Evolutionary conservation across 2,888 invertebrate genomes (phyloP).

Genomic region (Deilephila porcellus): DNA sequence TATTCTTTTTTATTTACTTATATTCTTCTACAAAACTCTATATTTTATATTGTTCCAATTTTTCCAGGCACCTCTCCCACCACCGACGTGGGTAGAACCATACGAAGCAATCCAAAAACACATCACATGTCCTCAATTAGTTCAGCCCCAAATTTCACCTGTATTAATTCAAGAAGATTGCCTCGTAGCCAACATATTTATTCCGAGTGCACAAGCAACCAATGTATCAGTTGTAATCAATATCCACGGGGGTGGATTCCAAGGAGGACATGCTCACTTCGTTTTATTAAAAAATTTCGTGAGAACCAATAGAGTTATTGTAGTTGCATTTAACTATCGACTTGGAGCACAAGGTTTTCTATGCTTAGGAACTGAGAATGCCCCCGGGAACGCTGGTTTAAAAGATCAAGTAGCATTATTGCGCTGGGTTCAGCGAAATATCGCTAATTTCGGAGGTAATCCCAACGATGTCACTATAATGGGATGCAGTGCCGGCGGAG

Average conservation of each 20-base stretch:
- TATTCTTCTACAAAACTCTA: no score
- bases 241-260: conserved; percentile 53
- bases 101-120: conserved; percentile 40
- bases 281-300: conserved; percentile 30
- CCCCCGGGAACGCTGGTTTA: conserved; percentile 56
- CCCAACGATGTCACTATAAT: conserved; percentile 58
- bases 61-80: conserved; percentile 41
- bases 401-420: conserved; percentile 53
- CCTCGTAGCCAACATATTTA: conserved; percentile 47
- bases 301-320: conserved; percentile 37
- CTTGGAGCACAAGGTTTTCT: conserved; percentile 52
- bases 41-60: background rate
- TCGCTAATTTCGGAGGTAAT: conserved; percentile 59
- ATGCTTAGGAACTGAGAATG: conserved; percentile 53
- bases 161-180: conserved; percentile 42
- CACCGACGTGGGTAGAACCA: conserved; percentile 41
- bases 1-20: no score
- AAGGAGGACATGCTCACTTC: conserved; percentile 21
- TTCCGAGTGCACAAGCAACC: conserved; percentile 45
- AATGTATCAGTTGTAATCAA: conserved; percentile 50
- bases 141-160: background rate
- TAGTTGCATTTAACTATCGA: conserved; percentile 46
- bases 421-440: conserved; percentile 55
- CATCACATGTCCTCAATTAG: conserved; percentile 38
- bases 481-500: conserved; percentile 59